These are phyloP conservation scores for Vicugna pacos DNA, from an alignment of 2,113 vertebrate genomes.

Conservation along the genomic window DNA sequence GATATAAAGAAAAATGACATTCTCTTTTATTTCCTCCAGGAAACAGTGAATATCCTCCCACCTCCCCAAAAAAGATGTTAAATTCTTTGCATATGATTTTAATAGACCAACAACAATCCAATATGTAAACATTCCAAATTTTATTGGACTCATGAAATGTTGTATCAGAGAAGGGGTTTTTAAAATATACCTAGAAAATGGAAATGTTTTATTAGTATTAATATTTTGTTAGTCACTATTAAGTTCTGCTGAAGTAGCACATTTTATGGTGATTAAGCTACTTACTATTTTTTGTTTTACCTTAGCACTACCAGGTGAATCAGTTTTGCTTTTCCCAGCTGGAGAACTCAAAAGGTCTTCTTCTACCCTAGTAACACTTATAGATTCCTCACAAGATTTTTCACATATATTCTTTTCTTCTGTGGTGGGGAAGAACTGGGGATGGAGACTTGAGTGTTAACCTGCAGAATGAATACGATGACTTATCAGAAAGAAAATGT, in stretches of 20 bases:
- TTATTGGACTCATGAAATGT: background rate
- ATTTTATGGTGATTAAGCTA: background rate
- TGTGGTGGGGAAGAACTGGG: background rate
- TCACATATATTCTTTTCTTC: background rate
- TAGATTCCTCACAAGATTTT: constrained; percentile 1
- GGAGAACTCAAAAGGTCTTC: background rate
- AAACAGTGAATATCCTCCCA: background rate
- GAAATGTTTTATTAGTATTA: background rate
- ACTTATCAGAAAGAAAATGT: background rate
- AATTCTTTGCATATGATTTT: background rate
- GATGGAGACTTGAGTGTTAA: background rate
- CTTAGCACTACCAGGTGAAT: background rate
- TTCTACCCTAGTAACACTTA: background rate
- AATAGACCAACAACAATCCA: background rate
- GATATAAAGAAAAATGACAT: background rate
- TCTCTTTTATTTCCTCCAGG: background rate
- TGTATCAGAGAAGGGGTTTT: background rate
- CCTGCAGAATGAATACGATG: background rate
- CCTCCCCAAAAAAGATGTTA: background rate
- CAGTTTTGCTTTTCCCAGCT: background rate
- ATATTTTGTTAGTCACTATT: background rate
- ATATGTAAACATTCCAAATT: background rate
- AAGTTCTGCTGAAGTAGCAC: background rate
- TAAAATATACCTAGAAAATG: background rate
- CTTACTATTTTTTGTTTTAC: background rate